phyloP scores from a whole-genome alignment of 2,113 vertebrate genomes.

The Festucalex cinctus region DNA sequence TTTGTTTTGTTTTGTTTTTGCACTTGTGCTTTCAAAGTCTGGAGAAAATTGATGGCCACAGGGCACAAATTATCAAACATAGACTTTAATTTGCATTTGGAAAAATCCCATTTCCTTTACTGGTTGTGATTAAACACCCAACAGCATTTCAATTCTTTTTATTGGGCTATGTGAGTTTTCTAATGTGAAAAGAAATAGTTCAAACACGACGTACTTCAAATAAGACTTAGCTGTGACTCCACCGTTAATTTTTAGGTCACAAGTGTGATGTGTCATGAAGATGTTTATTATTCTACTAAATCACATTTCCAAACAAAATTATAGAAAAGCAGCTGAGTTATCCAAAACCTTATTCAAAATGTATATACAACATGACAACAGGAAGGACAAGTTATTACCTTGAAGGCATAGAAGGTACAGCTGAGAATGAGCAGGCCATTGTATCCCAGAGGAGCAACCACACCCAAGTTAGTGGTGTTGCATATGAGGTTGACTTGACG shows the following conservation, averaged over 20 bases:
- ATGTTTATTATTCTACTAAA: background rate
- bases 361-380: background rate
- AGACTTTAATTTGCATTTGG: conserved; percentile 21
- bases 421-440: conserved; percentile 95
- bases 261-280: background rate
- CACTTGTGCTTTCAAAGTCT: conserved; percentile 7
- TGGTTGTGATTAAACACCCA: conserved; percentile 1
- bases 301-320: background rate
- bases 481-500: conserved; percentile 96
- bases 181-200: background rate
- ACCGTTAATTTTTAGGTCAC: background rate
- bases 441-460: conserved; percentile 95
- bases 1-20: background rate
- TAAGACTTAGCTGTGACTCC: background rate
- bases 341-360: background rate
- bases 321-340: background rate
- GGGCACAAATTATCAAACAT: conserved; percentile 21
- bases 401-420: conserved; percentile 98
- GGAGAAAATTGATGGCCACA: conserved; percentile 17
- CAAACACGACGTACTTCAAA: background rate
- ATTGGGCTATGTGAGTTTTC: background rate
- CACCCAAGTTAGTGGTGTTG: conserved; percentile 92
- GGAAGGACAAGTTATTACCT: conserved; percentile 48
- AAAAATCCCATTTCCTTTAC: conserved; percentile 17
- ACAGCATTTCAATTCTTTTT: conserved; percentile 6